Evolutionary conservation across 2,113 vertebrate species (phyloP), one percentile per base, ranked within the genome.

Genomic region (Aleadryas rufinucha): DNA sequence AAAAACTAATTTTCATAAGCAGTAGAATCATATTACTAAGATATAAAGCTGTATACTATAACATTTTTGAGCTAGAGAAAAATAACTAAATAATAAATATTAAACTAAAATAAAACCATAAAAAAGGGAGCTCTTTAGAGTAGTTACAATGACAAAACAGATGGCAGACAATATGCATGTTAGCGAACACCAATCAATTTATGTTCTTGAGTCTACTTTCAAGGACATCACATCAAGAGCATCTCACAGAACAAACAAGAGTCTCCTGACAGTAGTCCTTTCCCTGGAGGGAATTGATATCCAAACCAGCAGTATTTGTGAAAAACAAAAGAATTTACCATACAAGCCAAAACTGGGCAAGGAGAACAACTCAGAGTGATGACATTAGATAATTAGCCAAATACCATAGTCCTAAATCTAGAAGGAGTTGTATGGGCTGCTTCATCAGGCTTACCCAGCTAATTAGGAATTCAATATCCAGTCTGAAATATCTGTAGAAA

Each of bases 141-240:
- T n/a, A 68, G 37, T 61, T 93, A 50, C 1, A 10, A 65, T 81
- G 87, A 86, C 42, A 69, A 71, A 92, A 47, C 28, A 79, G 74
- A 47, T 18, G 21, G 64, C 22, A 83, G 69, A 50, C 42, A 57
- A 61, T 59, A 75, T 52, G 54, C 59, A 87, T 86, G n/a, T 84
- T 97, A 95, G 82, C 57, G 61, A 88, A 42, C 37, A 89, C 37
- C 22, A 61, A 83, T 85, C 64, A 94, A 64, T 92, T 83, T 39
- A 59, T 93, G 66, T 30, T 91, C 56, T 93, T 95, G 93, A 90
- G 94, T 91, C 52, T 94, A 6, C 59, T 83, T 95, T 95, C 94
- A 95, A 98, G 92, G 71, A 22, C 87, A 95, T 84, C 35, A 66
- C 56, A 90, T 76, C 41, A 94, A 83, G 83, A 96, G 35, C 18